Base-by-base conservation (phyloP, 1,140 invertebrate species). In the Latrodectus geometricus region DNA sequence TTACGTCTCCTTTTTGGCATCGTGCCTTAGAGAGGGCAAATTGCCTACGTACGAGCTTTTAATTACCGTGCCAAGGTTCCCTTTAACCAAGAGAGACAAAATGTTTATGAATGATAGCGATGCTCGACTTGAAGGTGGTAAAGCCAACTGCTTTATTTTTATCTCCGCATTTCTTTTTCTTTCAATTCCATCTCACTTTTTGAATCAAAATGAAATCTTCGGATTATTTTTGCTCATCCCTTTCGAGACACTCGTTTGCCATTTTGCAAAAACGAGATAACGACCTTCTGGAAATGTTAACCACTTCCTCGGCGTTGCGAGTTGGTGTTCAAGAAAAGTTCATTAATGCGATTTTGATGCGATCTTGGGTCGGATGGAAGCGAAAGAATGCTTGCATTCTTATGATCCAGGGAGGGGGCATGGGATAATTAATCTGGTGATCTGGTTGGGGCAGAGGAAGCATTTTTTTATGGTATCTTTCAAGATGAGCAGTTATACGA, bases 41-140 rank as follows among this genome's bases (percentile, higher is more conserved):
- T 84, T 84, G 82, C 82, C 82, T 84, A 84, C 82, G 82, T 84
- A 84, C 82, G 73, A 76, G 75, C 82, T 84, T 84, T 84, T 84
- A 84, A 84, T 84, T 83, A 83, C 72, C 52, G 61, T 76, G 82
- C 82, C 70, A 84, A 84, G 82, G 82, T 73, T 84, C 76, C 73
- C 50, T 76, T 76, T 84, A 52, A 35, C 35, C 61, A 76, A 17
- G 82, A 74, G 50, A 73, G 73, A 76, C 74, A 84, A 84, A 84
- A 84, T 84, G 54, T 84, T 84, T 84, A 84, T 84, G 82, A 84
- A 84, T 84, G 82, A 84, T 84, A 21, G 82, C 52, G 73, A 56
- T 48, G 54, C 49, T 52, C 68, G 73, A 73, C 80, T 82, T 20
- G 21, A 74, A 65, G 50, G 56, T 82, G 52, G 70, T 69, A 65